Conservation (phyloP, 2,888 invertebrate genomes). For the Tigriopus californicus region DNA sequence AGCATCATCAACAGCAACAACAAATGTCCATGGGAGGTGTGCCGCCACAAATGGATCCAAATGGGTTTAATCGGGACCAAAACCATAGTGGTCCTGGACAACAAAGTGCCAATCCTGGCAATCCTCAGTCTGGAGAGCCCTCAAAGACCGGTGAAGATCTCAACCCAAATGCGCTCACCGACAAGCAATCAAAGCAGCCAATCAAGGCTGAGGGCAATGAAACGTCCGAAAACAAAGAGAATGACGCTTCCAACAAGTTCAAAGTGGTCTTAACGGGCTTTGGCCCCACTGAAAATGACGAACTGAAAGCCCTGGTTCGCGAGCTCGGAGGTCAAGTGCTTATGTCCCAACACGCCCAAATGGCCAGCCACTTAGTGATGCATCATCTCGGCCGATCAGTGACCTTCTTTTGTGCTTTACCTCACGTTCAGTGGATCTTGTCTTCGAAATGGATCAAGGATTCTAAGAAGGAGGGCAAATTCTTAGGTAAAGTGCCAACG, state of each 20-base stretch:
- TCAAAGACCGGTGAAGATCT: background rate
- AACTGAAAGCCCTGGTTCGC: background rate
- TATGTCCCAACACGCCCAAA: conserved; percentile 38
- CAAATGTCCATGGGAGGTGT: too few relatives aligned
- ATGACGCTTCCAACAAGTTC: background rate
- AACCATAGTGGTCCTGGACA: background rate
- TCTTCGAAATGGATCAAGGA: conserved; percentile 67
- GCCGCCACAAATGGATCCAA: too few relatives aligned
- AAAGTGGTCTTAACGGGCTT: background rate
- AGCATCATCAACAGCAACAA: too few relatives aligned
- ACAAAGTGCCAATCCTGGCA: background rate
- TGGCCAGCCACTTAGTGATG: conserved; percentile 79
- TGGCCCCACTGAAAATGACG: background rate
- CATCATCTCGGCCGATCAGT: conserved; percentile 52
- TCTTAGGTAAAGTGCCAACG: conserved; percentile 36
- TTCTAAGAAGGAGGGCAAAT: conserved; percentile 55
- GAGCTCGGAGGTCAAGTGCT: conserved; percentile 59
- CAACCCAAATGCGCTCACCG: background rate
- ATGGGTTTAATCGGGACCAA: too few relatives aligned
- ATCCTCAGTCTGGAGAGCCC: background rate
- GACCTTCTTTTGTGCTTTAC: conserved; percentile 66
- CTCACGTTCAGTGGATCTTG: conserved; percentile 58
- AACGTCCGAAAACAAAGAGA: background rate
- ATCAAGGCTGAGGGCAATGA: background rate
- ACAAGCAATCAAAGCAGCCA: background rate